Evolutionary conservation across 2,888 invertebrate genomes (phyloP).

Genomic region (Euplexia lucipara): DNA sequence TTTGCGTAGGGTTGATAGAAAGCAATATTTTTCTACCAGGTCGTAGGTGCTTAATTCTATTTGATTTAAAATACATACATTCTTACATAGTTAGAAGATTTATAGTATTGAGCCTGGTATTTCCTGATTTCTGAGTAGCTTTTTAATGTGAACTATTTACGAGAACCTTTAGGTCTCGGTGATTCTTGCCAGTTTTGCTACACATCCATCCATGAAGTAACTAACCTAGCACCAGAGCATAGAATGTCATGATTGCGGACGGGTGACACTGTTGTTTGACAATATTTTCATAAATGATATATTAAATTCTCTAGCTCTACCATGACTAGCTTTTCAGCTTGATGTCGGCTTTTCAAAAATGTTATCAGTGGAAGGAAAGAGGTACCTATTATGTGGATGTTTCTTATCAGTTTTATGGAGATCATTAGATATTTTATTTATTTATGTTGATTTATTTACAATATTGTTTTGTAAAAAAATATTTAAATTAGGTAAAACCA

Average conservation of each 20-base stretch:
- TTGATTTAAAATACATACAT: conserved; percentile 76
- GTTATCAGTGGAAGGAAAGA: conserved; percentile 89
- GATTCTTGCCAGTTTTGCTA: conserved; percentile 88
- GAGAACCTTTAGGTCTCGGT: conserved; percentile 76
- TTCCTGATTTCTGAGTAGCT: conserved; percentile 84
- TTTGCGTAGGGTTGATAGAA: conserved; percentile 86
- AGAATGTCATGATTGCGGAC: conserved; percentile 82
- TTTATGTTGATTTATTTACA: conserved; percentile 71
- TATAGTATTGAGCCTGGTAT: conserved; percentile 84
- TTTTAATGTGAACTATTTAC: conserved; percentile 76
- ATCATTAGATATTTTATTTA: conserved; percentile 76
- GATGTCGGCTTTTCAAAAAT: conserved; percentile 90
- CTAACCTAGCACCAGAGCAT: conserved; percentile 82
- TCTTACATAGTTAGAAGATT: conserved; percentile 79
- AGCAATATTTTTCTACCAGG: conserved; percentile 87
- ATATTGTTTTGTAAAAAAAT: conserved; percentile 76
- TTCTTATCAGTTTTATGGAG: conserved; percentile 65
- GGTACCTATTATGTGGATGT: conserved; percentile 89
- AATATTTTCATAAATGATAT: conserved; percentile 86
- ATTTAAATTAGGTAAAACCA: conserved; percentile 72
- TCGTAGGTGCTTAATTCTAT: conserved; percentile 86
- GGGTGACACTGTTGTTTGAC: conserved; percentile 80
- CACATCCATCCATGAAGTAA: conserved; percentile 88
- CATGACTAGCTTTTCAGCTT: conserved; percentile 88
- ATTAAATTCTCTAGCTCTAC: conserved; percentile 86